A percentile compares a stretch with the other conserved stretches of the same genome.
Conservation (phyloP, 2,797 vertebrate genomes). For the Sphenodon punctatus region DNA sequence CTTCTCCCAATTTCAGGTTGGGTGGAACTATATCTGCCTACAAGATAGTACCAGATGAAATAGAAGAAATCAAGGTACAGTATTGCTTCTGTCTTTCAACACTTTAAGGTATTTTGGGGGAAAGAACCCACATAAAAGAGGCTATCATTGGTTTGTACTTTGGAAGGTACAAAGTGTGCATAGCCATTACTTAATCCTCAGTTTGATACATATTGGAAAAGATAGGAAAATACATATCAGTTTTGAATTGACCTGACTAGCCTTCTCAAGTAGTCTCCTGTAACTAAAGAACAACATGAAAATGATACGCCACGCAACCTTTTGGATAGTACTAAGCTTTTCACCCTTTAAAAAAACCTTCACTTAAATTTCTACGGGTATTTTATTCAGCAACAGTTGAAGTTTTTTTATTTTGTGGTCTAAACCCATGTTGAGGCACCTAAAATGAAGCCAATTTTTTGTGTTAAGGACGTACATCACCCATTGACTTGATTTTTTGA, state of each 20-base stretch:
- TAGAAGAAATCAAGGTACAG: conserved; percentile 98
- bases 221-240: background rate
- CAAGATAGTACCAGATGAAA: conserved; percentile 98
- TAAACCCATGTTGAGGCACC: background rate
- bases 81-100: conserved; percentile 63
- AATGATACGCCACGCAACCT: too few species aligned
- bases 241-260: conserved; percentile 12
- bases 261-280: background rate
- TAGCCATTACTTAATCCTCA: background rate
- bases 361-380: too few species aligned
- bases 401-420: background rate
- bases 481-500: background rate
- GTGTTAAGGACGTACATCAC: background rate
- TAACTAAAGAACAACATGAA: background rate
- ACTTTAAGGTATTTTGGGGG: conserved; percentile 21
- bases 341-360: too few species aligned
- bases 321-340: too few species aligned
- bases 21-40: conserved; percentile 96
- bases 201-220: background rate
- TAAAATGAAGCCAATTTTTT: background rate
- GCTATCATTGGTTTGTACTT: background rate
- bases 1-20: conserved; percentile 84
- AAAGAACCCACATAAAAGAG: conserved; percentile 7
- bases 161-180: background rate
- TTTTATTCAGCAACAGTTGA: background rate